Conservation (phyloP, 30 jellyfish, hydroid and myxozoan species). For the Pseudorhiza aurosa region DNA sequence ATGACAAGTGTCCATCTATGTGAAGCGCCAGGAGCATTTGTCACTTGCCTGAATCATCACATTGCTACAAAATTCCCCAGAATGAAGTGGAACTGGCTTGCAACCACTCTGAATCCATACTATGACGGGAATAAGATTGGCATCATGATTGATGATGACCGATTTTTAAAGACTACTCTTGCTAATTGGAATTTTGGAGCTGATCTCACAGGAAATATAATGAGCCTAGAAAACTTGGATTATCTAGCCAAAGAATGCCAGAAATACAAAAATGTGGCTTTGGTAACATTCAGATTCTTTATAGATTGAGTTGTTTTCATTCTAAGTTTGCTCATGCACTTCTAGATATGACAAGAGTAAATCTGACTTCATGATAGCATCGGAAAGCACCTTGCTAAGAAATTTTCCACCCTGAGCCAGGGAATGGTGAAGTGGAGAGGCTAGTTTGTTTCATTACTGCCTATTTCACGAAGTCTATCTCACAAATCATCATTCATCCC, state of each 20-base stretch:
- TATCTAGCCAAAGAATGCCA: slow-evolving; percentile 23
- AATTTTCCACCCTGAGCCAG: no score
- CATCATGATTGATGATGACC: slow-evolving; percentile 86
- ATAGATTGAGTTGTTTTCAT: background rate
- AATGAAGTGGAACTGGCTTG: slow-evolving; percentile 78
- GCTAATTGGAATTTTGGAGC: slow-evolving; percentile 90
- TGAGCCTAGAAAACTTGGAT: slow-evolving; percentile 41
- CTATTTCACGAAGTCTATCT: no score
- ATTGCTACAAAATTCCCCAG: slow-evolving; percentile 44
- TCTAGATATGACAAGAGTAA: no score
- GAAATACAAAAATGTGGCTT: slow-evolving; percentile 3
- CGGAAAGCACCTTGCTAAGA: no score
- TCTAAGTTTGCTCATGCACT: no score
- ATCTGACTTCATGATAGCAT: no score
- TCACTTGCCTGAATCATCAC: slow-evolving; percentile 90
- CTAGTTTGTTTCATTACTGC: no score
- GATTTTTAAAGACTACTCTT: slow-evolving; percentile 72
- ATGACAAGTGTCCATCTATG: slow-evolving; percentile 84
- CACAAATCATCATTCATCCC: no score
- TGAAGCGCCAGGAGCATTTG: slow-evolving; percentile 99
- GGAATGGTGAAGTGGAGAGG: no score
- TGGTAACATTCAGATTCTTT: slow-evolving; percentile 6
- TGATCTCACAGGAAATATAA: slow-evolving; percentile 87
- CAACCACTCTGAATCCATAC: slow-evolving; percentile 93
- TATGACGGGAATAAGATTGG: slow-evolving; percentile 89